phyloP scores from a whole-genome alignment of 2,888 invertebrate genomes.

The Meiosimyza platycephala region DNA sequence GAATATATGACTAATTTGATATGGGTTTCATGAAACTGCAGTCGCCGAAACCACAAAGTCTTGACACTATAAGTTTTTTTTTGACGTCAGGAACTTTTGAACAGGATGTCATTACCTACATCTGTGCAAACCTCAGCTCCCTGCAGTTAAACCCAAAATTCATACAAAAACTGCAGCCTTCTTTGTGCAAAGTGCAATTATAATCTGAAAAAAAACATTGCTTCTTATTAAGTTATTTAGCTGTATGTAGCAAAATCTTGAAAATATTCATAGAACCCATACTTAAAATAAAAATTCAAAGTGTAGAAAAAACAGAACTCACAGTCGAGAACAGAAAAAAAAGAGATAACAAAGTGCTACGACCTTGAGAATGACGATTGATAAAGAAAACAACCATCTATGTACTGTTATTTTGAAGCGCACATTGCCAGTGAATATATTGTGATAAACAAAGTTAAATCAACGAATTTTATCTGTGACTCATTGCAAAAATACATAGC shows the following conservation, averaged over 20 bases:
- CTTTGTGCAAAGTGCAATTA: too few species aligned
- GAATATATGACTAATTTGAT: too few species aligned
- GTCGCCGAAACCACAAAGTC: too few species aligned
- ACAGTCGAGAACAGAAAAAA: slow-evolving; percentile 18
- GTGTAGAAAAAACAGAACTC: not conserved
- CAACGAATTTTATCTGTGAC: not conserved
- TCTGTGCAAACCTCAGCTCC: too few species aligned
- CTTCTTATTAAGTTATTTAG: not conserved
- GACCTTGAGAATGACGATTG: slow-evolving; percentile 41
- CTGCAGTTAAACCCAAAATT: too few species aligned
- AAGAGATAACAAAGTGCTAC: slow-evolving; percentile 40
- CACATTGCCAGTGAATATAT: not conserved
- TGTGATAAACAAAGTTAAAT: not conserved
- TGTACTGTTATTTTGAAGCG: slow-evolving; percentile 29
- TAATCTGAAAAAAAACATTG: too few species aligned
- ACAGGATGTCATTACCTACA: too few species aligned
- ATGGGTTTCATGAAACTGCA: too few species aligned
- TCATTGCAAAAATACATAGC: not conserved
- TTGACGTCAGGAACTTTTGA: too few species aligned
- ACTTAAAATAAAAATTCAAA: not conserved
- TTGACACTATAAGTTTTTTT: too few species aligned
- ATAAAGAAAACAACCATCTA: slow-evolving; percentile 26
- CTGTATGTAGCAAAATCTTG: not conserved
- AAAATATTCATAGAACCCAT: not conserved
- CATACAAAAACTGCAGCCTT: too few species aligned